These are phyloP conservation scores for Notothenia coriiceps DNA, from an alignment of 2,113 vertebrate genomes.

Conservation along the genomic window DNA sequence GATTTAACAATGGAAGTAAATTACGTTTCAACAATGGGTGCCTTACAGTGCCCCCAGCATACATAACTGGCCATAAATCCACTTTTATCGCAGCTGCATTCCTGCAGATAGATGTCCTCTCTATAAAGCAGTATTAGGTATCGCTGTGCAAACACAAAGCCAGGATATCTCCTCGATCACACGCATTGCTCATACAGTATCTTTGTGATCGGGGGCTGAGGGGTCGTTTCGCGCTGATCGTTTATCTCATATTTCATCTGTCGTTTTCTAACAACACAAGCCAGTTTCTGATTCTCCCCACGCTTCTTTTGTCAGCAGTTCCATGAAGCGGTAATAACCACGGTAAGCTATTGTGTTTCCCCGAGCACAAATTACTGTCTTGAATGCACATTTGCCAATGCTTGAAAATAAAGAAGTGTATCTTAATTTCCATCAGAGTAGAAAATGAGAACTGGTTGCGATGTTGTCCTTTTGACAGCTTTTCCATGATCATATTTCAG, in stretches of 20 bases:
- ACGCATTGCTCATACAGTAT: conserved; percentile 48
- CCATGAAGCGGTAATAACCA: conserved; percentile 4
- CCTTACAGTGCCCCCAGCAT: conserved; percentile 36
- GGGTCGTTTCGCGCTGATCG: conserved; percentile 20
- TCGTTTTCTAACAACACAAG: conserved; percentile 18
- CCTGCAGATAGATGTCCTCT: conserved; percentile 64
- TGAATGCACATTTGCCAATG: neutral
- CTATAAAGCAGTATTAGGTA: conserved; percentile 54
- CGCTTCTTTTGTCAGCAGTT: conserved; percentile 29
- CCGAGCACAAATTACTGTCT: neutral
- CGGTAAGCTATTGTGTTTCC: conserved; percentile 4
- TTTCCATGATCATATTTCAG: conserved; percentile 29
- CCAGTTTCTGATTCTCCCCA: conserved; percentile 15
- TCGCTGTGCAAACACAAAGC: conserved; percentile 64
- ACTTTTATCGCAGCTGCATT: conserved; percentile 69
- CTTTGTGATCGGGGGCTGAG: conserved; percentile 52
- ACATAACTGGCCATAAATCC: conserved; percentile 60
- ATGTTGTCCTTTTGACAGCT: conserved; percentile 8
- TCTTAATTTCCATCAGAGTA: conserved; percentile 15
- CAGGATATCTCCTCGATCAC: conserved; percentile 46
- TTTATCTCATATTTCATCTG: conserved; percentile 66
- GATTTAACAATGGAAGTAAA: conserved; percentile 54
- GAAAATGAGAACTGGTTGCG: conserved; percentile 16
- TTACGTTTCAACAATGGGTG: conserved; percentile 36
- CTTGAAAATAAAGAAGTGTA: neutral